Conservation (phyloP, 2,797 vertebrate species). For the Periophthalmus magnuspinnatus region DNA sequence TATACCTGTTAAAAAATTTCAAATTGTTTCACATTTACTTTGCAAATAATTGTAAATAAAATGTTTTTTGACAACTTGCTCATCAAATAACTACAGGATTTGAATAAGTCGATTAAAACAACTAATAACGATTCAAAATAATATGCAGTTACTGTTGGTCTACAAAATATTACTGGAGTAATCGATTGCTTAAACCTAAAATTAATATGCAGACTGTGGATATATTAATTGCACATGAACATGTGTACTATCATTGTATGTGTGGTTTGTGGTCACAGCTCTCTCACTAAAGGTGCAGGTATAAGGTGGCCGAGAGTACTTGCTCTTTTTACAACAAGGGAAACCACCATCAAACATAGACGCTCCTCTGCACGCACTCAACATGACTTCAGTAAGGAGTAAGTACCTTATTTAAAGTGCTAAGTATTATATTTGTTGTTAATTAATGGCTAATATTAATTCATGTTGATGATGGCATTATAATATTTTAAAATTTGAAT, state of each 20-base stretch:
- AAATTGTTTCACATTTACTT: background rate
- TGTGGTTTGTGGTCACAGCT: constrained; percentile 28
- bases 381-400: constrained; percentile 55
- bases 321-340: constrained; percentile 18
- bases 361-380: constrained; percentile 10
- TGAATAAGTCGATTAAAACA: background rate
- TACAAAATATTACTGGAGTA: background rate
- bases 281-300: constrained; percentile 22
- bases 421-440: background rate
- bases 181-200: background rate
- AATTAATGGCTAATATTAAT: background rate
- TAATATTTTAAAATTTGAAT: background rate
- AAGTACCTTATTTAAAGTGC: constrained; percentile 30
- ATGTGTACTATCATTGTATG: background rate
- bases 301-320: background rate
- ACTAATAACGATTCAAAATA: background rate
- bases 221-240: no score
- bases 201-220: background rate
- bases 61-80: background rate
- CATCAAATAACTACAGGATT: background rate
- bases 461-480: background rate
- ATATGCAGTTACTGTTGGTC: background rate
- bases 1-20: background rate
- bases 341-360: constrained; percentile 46
- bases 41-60: background rate